Evolutionary conservation across 1,140 invertebrate species (phyloP).

Genomic region (Neuroterus valhalla): DNA sequence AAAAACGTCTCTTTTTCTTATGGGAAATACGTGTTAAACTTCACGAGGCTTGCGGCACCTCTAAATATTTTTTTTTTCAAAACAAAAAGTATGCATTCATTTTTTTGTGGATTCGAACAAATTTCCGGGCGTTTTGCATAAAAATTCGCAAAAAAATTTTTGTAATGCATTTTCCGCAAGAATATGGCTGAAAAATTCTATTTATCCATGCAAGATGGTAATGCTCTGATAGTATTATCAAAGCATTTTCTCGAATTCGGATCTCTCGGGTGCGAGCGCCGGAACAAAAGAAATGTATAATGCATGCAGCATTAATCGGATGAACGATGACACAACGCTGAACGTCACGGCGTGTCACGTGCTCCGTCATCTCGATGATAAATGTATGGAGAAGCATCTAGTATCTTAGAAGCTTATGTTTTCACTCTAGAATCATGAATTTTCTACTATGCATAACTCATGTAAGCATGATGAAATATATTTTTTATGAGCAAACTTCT

Average conservation of each 20-base stretch:
- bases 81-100: too few relatives aligned
- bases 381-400: constrained; percentile 44
- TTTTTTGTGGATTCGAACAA: too few relatives aligned
- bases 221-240: not conserved
- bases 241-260: not conserved
- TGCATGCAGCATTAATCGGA: constrained; percentile 41
- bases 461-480: not conserved
- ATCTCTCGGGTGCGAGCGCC: not conserved
- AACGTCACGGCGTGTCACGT: constrained; percentile 43
- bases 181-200: not conserved
- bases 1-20: too few relatives aligned
- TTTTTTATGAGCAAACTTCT: too few relatives aligned
- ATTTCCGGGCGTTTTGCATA: too few relatives aligned
- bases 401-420: constrained; percentile 48
- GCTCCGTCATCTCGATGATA: constrained; percentile 45
- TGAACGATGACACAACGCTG: constrained; percentile 48
- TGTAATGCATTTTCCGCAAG: too few relatives aligned
- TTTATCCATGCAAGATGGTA: not conserved
- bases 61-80: too few relatives aligned
- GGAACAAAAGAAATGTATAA: constrained; percentile 29
- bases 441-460: not conserved
- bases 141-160: too few relatives aligned
- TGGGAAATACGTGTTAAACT: too few relatives aligned
- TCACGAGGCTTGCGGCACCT: too few relatives aligned
- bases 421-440: not conserved